Evolutionary conservation across 2,888 invertebrate genomes (phyloP).

Genomic region (Drosophila mimetica): DNA sequence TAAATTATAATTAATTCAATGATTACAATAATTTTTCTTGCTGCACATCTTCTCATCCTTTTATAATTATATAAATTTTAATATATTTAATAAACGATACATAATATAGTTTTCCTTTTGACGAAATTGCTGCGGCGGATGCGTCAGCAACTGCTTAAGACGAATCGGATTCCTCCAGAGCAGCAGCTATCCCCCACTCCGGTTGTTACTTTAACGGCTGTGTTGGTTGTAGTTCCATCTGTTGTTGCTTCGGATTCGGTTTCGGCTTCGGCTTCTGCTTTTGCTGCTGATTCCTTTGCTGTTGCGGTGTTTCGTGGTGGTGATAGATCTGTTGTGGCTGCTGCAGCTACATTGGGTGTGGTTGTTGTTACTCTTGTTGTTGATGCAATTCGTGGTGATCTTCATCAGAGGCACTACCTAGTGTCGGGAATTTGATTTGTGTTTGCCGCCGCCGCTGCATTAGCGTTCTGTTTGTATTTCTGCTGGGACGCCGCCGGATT

Average conservation of each 20-base stretch:
- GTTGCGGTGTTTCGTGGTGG: constrained; percentile 54
- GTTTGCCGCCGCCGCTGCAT: constrained; percentile 79
- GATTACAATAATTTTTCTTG: constrained; percentile 82
- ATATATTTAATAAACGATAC: constrained; percentile 84
- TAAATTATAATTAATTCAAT: constrained; percentile 82
- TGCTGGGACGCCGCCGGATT: constrained; percentile 65
- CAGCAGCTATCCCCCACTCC: constrained; percentile 47
- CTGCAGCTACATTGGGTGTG: constrained; percentile 61
- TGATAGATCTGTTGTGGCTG: constrained; percentile 55
- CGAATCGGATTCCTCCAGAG: constrained; percentile 45
- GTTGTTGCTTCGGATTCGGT: constrained; percentile 37
- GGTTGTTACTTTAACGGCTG: constrained; percentile 66
- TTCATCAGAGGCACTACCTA: constrained; percentile 84
- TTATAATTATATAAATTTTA: constrained; percentile 85
- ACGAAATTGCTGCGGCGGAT: constrained; percentile 73
- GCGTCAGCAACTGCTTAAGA: constrained; percentile 58
- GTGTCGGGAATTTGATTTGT: constrained; percentile 85
- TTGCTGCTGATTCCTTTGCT: constrained; percentile 47
- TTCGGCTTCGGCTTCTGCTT: constrained; percentile 23
- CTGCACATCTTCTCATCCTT: constrained; percentile 73
- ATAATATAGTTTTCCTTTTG: constrained; percentile 77
- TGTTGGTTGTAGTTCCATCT: constrained; percentile 51
- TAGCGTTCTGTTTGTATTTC: constrained; percentile 81
- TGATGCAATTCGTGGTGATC: constrained; percentile 51
- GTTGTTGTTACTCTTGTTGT: constrained; percentile 52